Conservation (phyloP, 2,888 invertebrate species). For the Diarsia rubi region DNA sequence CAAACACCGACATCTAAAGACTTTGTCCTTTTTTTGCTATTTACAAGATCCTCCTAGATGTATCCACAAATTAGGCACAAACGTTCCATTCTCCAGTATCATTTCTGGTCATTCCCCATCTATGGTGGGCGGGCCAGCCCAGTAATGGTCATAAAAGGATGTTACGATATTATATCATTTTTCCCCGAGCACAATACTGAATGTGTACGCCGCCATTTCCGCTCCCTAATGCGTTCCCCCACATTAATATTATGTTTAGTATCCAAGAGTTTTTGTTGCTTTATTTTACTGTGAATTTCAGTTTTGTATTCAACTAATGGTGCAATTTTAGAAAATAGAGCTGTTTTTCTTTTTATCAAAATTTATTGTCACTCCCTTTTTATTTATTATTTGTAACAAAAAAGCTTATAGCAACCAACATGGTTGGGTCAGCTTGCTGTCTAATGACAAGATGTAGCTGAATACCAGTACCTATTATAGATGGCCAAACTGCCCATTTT, state of each 20-base stretch:
- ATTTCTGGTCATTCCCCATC: conserved; percentile 56
- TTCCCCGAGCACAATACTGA: conserved; percentile 85
- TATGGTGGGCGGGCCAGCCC: conserved; percentile 82
- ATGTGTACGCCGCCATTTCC: conserved; percentile 86
- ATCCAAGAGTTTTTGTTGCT: conserved; percentile 73
- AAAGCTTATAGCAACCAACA: no score
- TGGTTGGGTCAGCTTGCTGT: no score
- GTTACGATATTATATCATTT: conserved; percentile 90
- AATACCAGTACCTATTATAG: no score
- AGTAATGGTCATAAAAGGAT: conserved; percentile 88
- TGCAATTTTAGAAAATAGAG: conserved; percentile 12
- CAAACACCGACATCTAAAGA: not conserved
- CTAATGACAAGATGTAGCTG: no score
- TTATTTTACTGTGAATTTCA: conserved; percentile 58
- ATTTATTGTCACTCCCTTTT: conserved; percentile 1
- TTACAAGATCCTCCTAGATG: conserved; percentile 37
- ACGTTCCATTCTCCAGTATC: not conserved
- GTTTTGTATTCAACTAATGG: conserved; percentile 36
- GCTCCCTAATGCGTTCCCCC: conserved; percentile 84
- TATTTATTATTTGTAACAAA: no score
- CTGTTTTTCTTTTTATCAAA: conserved; percentile 12
- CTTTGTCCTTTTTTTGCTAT: not conserved
- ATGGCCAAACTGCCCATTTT: no score
- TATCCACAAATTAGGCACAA: conserved; percentile 50
- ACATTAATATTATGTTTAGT: conserved; percentile 79